Percentiles rank a stretch among this genome's conserved stretches.
These are phyloP conservation scores for Aegotheles bennettii DNA, from an alignment of 2,113 vertebrate species.

Conservation along the genomic window DNA sequence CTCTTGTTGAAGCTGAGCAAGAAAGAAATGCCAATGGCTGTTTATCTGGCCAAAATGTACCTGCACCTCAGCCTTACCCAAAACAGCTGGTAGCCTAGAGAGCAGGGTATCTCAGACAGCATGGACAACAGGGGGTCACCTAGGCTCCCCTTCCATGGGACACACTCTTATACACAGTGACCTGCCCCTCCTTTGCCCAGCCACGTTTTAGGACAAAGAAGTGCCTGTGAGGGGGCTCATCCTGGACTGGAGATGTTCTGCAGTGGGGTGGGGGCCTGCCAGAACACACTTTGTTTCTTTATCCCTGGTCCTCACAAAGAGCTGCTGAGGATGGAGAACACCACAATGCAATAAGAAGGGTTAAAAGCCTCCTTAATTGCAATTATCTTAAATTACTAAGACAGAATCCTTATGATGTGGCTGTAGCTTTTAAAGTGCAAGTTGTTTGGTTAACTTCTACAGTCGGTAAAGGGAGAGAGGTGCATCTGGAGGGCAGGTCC, in stretches of 20 bases:
- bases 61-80: background rate
- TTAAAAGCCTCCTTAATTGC: background rate
- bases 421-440: background rate
- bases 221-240: background rate
- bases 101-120: background rate
- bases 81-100: background rate
- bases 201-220: background rate
- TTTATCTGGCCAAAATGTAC: background rate
- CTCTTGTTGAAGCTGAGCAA: background rate
- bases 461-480: background rate
- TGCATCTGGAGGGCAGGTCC: background rate
- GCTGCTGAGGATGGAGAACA: background rate
- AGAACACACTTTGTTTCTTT: background rate
- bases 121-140: fast-evolving
- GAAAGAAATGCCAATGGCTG: background rate
- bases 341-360: background rate
- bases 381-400: background rate
- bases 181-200: background rate
- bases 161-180: background rate
- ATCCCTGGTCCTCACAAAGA: background rate
- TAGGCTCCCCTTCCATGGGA: background rate
- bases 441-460: background rate
- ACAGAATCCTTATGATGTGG: background rate
- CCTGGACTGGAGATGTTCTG: background rate
- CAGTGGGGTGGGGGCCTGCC: background rate